Evolutionary conservation across 2,888 invertebrate genomes (phyloP).

Genomic region (Cylindroiulus punctatus): DNA sequence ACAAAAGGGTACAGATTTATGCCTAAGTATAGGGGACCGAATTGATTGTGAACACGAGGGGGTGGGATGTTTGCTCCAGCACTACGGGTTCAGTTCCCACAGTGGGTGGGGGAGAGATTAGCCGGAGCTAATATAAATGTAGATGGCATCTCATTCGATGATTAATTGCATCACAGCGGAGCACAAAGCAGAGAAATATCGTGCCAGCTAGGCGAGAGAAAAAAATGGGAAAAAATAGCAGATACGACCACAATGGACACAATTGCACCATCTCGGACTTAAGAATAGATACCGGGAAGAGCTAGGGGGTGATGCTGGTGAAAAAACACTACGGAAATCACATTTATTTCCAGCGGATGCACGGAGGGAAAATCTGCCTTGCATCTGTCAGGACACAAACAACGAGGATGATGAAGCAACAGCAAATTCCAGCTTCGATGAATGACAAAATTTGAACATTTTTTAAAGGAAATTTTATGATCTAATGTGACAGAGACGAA

Average conservation of each 20-base stretch:
- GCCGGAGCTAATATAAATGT: slow-evolving; percentile 12
- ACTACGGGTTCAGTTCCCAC: neutral
- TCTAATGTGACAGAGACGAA: neutral
- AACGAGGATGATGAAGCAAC: neutral
- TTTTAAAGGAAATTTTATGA: neutral
- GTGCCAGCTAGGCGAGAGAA: too few relatives aligned
- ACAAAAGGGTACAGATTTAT: neutral
- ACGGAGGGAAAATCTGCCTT: neutral
- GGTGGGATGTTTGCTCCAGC: neutral
- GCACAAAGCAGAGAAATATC: slow-evolving; percentile 17
- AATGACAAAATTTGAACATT: neutral
- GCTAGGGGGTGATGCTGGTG: neutral
- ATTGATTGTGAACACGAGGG: neutral
- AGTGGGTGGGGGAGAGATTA: neutral
- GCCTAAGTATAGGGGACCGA: neutral
- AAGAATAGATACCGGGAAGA: neutral
- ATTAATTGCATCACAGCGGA: slow-evolving; percentile 10
- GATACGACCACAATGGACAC: slow-evolving; percentile 20
- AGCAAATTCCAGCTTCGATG: neutral
- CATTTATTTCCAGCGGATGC: slow-evolving; percentile 38
- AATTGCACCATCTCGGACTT: neutral
- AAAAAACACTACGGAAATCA: slow-evolving; percentile 1
- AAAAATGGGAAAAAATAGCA: neutral
- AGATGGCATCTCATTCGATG: slow-evolving; percentile 1
- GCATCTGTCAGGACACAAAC: neutral